Percentiles rank a stretch among this genome's conserved stretches.
These are phyloP conservation scores for Xenopus petersii DNA, from an alignment of 2,797 vertebrate species.

Conservation along the genomic window DNA sequence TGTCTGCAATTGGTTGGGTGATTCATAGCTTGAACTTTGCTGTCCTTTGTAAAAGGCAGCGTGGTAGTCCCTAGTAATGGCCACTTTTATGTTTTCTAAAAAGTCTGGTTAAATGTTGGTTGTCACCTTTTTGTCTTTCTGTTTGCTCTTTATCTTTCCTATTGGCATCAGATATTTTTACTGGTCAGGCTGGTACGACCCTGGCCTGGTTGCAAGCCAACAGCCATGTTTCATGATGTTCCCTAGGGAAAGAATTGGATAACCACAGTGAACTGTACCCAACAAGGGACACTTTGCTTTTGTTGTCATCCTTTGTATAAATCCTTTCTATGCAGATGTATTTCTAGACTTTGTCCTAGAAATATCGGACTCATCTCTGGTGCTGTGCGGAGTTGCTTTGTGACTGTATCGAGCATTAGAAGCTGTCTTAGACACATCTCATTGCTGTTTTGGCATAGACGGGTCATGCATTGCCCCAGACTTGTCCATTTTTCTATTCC, in stretches of 20 bases:
- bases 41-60: too few species aligned
- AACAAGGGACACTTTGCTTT: not conserved
- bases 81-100: too few species aligned
- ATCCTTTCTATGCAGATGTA: conserved; percentile 43
- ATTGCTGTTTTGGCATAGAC: conserved; percentile 28
- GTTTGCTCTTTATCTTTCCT: too few species aligned
- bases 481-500: conserved; percentile 24
- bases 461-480: conserved; percentile 20
- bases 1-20: too few species aligned
- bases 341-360: conserved; percentile 32
- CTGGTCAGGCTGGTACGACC: too few species aligned
- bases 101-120: too few species aligned
- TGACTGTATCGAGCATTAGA: conserved; percentile 33
- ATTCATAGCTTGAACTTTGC: too few species aligned
- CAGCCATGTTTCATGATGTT: not conserved
- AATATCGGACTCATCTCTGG: conserved; percentile 29
- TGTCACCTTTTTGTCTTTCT: too few species aligned
- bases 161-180: too few species aligned
- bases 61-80: too few species aligned
- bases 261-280: not conserved
- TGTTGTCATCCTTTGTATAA: conserved; percentile 14
- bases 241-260: not conserved
- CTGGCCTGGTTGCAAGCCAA: too few species aligned
- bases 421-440: conserved; percentile 26
- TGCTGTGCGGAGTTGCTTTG: conserved; percentile 48